These are phyloP conservation scores for Myripristis jacobus DNA, from an alignment of 2,797 vertebrate genomes.

Conservation along the genomic window DNA sequence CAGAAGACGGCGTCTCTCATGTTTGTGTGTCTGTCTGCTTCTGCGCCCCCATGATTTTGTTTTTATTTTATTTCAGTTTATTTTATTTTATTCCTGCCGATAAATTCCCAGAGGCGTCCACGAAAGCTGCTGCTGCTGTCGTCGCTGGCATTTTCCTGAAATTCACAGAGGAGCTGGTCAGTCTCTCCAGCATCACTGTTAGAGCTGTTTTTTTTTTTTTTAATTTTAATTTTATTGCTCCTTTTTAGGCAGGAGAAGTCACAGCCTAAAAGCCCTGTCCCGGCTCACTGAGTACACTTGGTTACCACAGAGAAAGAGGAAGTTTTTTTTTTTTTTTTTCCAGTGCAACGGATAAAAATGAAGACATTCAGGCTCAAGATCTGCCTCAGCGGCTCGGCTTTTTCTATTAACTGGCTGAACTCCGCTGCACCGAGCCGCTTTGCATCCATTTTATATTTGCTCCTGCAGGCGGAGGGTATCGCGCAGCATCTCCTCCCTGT, in stretches of 20 bases:
- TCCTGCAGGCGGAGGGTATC: neutral
- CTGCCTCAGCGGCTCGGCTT: neutral
- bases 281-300: neutral
- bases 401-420: neutral
- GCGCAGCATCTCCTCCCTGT: neutral
- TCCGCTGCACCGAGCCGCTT: neutral
- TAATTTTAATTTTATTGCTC: constrained; percentile 22
- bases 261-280: constrained; percentile 8
- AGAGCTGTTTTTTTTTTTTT: constrained; percentile 52
- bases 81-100: constrained; percentile 17
- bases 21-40: constrained; percentile 15
- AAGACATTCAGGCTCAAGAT: neutral
- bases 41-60: too few relatives aligned
- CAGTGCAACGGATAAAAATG: constrained; percentile 10
- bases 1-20: constrained; percentile 16
- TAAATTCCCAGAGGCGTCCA: constrained; percentile 33
- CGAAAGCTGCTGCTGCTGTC: constrained; percentile 19
- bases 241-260: neutral
- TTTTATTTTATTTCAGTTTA: too few relatives aligned
- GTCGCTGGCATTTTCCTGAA: neutral
- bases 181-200: neutral
- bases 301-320: neutral
- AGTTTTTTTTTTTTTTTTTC: neutral
- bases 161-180: constrained; percentile 13
- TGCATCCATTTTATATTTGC: neutral